Percentiles rank a stretch among this genome's conserved stretches.
Evolutionary conservation across 2,113 vertebrate genomes (phyloP).

Genomic region (Phylloscopus trochiloides): DNA sequence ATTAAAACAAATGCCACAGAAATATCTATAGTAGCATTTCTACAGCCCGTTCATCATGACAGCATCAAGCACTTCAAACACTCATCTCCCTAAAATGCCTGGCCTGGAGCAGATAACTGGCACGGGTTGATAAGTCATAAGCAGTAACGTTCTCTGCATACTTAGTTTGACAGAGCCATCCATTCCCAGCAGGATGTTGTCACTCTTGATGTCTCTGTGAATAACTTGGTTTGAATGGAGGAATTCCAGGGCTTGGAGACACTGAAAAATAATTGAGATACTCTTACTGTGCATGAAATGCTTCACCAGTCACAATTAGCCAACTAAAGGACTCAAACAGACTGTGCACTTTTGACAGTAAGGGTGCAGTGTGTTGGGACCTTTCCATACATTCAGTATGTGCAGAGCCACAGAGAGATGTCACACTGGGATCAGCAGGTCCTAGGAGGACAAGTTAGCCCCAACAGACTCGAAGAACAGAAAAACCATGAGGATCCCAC

Average conservation of each 20-base stretch:
- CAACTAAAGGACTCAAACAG: not conserved
- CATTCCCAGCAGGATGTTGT: constrained; percentile 97
- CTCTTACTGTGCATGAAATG: not conserved
- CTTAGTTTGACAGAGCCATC: constrained; percentile 98
- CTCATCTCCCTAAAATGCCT: not conserved
- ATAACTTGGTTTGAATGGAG: constrained; percentile 97
- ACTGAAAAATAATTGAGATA: constrained; percentile 69
- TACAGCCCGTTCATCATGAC: not conserved
- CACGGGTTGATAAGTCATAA: not conserved
- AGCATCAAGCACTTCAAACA: not conserved
- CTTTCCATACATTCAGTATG: not conserved
- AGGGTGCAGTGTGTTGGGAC: fast-evolving
- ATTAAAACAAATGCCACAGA: not conserved
- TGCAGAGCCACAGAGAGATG: not conserved
- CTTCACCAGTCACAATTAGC: not conserved
- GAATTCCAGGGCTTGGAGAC: constrained; percentile 96
- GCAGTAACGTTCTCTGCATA: constrained; percentile 57
- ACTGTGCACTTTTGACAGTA: not conserved
- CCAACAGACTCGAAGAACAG: not conserved
- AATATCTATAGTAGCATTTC: not conserved
- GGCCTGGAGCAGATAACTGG: not conserved
- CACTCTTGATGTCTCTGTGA: constrained; percentile 98
- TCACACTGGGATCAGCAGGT: not conserved
- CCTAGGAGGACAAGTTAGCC: not conserved
- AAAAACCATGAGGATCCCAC: not conserved